Evolutionary conservation across 2,888 invertebrate genomes (phyloP).

Genomic region (Meiosimyza decipiens): DNA sequence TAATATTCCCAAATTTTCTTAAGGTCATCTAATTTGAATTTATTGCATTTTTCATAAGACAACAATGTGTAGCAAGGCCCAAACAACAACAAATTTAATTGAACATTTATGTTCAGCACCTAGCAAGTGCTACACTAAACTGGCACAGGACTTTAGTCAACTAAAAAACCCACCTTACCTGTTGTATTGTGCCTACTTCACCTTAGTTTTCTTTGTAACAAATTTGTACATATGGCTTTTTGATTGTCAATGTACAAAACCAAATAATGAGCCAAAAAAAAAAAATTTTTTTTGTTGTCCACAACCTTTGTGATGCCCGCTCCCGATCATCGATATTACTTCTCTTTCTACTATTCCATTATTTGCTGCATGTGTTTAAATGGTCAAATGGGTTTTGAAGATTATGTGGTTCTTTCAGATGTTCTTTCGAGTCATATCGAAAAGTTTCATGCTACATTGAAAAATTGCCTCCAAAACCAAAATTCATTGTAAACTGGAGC

Average conservation of each 20-base stretch:
- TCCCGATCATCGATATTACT: not conserved
- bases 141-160: too few species aligned
- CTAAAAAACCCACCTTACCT: too few species aligned
- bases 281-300: not conserved
- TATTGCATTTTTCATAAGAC: slow-evolving; percentile 15
- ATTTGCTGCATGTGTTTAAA: not conserved
- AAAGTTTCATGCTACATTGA: too few species aligned
- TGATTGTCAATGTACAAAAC: not conserved
- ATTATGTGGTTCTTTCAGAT: too few species aligned
- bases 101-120: too few species aligned
- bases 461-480: too few species aligned
- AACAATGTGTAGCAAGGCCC: not conserved
- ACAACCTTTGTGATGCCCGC: not conserved
- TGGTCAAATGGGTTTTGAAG: too few species aligned
- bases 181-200: not conserved
- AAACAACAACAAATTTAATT: too few species aligned
- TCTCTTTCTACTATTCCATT: not conserved
- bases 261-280: too few species aligned
- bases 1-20: slow-evolving; percentile 19
- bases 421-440: too few species aligned
- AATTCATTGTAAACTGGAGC: too few species aligned
- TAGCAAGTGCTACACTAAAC: too few species aligned
- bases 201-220: not conserved
- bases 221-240: not conserved
- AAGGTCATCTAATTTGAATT: slow-evolving; percentile 8